Evolutionary conservation across 2,888 invertebrate genomes (phyloP).

Genomic region (Odiellus spinosus): DNA sequence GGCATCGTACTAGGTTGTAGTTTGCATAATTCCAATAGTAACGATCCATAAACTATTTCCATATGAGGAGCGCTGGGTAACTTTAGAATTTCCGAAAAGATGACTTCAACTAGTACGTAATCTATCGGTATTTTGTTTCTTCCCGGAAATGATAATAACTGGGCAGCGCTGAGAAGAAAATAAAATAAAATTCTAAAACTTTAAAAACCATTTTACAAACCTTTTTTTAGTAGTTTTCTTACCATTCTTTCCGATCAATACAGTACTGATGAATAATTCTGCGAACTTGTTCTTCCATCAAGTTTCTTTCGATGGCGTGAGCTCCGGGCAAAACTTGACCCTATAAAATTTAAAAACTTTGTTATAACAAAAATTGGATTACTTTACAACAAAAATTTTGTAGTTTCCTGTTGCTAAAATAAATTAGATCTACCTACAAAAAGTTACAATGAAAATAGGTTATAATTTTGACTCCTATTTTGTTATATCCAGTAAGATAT

Average conservation of each 20-base stretch:
- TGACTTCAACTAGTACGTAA: slow-evolving; percentile 56
- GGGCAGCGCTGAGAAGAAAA: slow-evolving; percentile 47
- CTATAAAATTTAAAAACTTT: slow-evolving; percentile 30
- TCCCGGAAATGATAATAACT: slow-evolving; percentile 77
- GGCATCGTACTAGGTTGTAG: slow-evolving; percentile 93
- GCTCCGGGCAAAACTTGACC: slow-evolving; percentile 62
- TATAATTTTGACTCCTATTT: no score
- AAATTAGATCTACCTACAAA: no score
- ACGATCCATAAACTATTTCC: slow-evolving; percentile 85
- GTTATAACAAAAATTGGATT: no score
- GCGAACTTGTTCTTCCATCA: slow-evolving; percentile 92
- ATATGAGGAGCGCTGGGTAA: slow-evolving; percentile 74
- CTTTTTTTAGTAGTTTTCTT: slow-evolving; percentile 19
- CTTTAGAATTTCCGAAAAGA: slow-evolving; percentile 84
- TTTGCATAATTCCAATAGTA: slow-evolving; percentile 91
- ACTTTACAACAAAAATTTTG: no score
- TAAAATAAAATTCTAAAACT: not conserved
- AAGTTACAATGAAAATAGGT: no score
- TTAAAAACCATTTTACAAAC: not conserved
- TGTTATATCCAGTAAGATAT: no score
- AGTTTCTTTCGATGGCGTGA: slow-evolving; percentile 90
- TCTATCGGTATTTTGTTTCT: slow-evolving; percentile 88
- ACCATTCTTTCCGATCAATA: slow-evolving; percentile 83
- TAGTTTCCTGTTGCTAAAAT: no score
- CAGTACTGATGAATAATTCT: slow-evolving; percentile 79